A percentile compares a stretch with the other conserved stretches of the same genome.
phyloP scores from a whole-genome alignment of 2,113 vertebrate genomes.

The Takifugu flavidus region DNA sequence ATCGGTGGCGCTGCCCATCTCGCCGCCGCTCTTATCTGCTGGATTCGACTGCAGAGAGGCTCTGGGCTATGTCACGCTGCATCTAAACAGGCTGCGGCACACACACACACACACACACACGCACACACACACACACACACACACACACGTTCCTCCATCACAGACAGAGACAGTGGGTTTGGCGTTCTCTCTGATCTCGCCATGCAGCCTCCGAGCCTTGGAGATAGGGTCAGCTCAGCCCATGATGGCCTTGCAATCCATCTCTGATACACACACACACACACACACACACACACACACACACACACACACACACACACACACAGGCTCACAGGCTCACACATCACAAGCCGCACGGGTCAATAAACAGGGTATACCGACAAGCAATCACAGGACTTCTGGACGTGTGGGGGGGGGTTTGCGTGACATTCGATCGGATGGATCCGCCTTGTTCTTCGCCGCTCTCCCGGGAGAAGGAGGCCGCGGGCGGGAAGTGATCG shows the following conservation, averaged over 20 bases:
- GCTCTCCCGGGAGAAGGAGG: slow-evolving; percentile 50
- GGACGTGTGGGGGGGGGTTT: slow-evolving; percentile 47
- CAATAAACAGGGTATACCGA: slow-evolving; percentile 73
- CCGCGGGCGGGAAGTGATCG: slow-evolving; percentile 55
- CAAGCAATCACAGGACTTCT: slow-evolving; percentile 65
- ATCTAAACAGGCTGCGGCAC: slow-evolving; percentile 32
- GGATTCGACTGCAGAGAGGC: slow-evolving; percentile 66
- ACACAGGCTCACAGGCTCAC: slow-evolving; percentile 45
- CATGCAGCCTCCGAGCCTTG: slow-evolving; percentile 63
- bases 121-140: slow-evolving; percentile 30
- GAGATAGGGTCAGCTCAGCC: slow-evolving; percentile 71
- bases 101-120: slow-evolving; percentile 29
- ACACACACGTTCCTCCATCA: slow-evolving; percentile 53
- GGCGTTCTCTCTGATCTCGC: slow-evolving; percentile 72
- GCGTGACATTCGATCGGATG: slow-evolving; percentile 71
- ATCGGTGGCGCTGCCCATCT: slow-evolving; percentile 66
- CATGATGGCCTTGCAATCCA: slow-evolving; percentile 63
- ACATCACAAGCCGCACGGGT: slow-evolving; percentile 66
- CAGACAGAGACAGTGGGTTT: slow-evolving; percentile 64
- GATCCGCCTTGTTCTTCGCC: slow-evolving; percentile 66
- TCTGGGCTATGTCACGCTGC: slow-evolving; percentile 70
- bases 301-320: slow-evolving; percentile 18
- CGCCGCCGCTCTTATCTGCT: slow-evolving; percentile 70
- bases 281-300: slow-evolving; percentile 14
- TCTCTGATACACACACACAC: slow-evolving; percentile 50